Percentiles rank a stretch among this genome's conserved stretches.
Evolutionary conservation across 2,888 invertebrate genomes (phyloP).

Genomic region (Dryobotodes eremita): DNA sequence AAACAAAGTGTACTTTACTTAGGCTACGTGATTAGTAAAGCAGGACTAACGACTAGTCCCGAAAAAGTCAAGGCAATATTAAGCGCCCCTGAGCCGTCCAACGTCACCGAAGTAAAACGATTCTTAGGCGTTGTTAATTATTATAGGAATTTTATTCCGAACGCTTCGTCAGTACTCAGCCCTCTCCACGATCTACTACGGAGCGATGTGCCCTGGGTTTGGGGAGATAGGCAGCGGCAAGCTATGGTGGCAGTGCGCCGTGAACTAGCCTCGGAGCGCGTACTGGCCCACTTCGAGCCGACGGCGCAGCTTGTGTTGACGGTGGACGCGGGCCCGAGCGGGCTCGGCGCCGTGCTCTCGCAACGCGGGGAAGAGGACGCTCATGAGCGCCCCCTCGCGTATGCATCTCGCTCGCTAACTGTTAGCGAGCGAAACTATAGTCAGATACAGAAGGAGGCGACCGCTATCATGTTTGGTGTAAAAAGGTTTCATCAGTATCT

Average conservation of each 20-base stretch:
- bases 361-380: background rate
- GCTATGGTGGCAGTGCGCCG: too few relatives aligned
- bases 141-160: slow-evolving; percentile 27
- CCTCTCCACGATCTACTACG: slow-evolving; percentile 18
- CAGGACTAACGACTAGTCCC: background rate
- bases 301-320: slow-evolving; percentile 18
- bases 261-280: slow-evolving; percentile 53
- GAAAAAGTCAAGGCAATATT: slow-evolving; percentile 18
- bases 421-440: slow-evolving; percentile 4
- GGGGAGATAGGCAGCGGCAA: too few relatives aligned
- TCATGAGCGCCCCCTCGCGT: slow-evolving; percentile 3
- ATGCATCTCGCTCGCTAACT: slow-evolving; percentile 5
- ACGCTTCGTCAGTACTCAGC: background rate
- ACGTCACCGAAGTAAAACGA: slow-evolving; percentile 19
- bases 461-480: slow-evolving; percentile 1
- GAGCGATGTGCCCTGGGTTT: slow-evolving; percentile 1
- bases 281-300: slow-evolving; percentile 54
- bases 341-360: slow-evolving; percentile 20
- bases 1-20: too few relatives aligned
- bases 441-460: slow-evolving; percentile 12
- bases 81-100: slow-evolving; percentile 8
- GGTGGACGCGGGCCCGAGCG: slow-evolving; percentile 11
- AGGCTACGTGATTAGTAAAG: slow-evolving; percentile 10
- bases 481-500: background rate
- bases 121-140: slow-evolving; percentile 23